Base-by-base conservation (phyloP, 2,113 vertebrate species). In the Ptilorrhoa leucosticta region DNA sequence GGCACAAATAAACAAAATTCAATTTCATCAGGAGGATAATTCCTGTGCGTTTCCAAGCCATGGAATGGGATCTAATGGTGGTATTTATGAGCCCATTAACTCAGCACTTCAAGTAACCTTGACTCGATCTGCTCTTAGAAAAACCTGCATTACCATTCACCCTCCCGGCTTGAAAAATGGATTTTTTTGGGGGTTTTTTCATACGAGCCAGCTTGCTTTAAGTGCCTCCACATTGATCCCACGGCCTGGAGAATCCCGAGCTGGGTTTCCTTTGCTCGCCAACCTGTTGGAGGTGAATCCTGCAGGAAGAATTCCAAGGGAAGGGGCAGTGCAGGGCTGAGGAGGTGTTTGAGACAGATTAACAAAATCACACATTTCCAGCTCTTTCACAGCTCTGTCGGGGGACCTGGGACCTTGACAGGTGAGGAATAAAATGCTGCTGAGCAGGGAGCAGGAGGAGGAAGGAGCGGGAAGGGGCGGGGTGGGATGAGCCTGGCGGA, bases 361-460 rank as follows among this genome's bases (percentile, higher is more conserved):
- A 64, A 83, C 81, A 63, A 89, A 94, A 66, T 65, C 35, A 9
- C 78, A 42, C 71, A 11, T 93, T 93, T 83, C 33, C 78, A 86
- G 71, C 90, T 83, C 79, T 53, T 71, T 40, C 60, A 4, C 33
- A 3, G 75, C 50, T 91, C 78, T 91, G 70, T 23, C n/a, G 1
- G 63, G 87, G 81, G 42, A 54, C 48, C 27, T n/a, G 10, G 35
- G 64, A 40, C 11, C 51, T 40, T 80, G 96, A 24, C 22, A 83
- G 79, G 87, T 71, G 93, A 88, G 91, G 81, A 85, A 80, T 77
- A 27, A 79, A 87, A 88, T 31, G 56, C 81, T 85, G 10, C 73
- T 7, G 89, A 68, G 88, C 71, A 12, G 81, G 72, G 60, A 76
- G 27, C 8, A 17, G 76, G 61, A 60, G 17, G 15, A 7, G 6